Evolutionary conservation across 2,113 vertebrate species (phyloP).

Genomic region (Microcebus griseorufus): DNA sequence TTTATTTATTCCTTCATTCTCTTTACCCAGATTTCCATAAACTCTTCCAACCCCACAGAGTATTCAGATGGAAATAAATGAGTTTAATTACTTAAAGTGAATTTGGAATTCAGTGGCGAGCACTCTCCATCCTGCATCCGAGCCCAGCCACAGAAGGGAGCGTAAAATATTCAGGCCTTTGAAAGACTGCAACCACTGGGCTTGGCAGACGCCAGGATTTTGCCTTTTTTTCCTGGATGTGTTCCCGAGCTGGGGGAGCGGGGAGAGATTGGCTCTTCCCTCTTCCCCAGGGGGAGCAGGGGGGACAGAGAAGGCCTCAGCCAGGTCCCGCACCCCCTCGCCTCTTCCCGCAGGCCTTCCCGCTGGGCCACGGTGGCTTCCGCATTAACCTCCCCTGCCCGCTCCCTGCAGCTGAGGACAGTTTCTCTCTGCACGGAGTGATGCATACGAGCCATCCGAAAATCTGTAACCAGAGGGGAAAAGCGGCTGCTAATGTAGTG

Average conservation of each 20-base stretch:
- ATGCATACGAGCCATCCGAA: not conserved
- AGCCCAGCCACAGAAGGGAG: slow-evolving; percentile 49
- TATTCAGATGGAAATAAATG: slow-evolving; percentile 79
- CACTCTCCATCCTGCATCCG: not conserved
- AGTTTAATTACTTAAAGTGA: slow-evolving; percentile 78
- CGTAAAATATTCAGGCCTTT: slow-evolving; percentile 64
- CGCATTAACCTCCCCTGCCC: not conserved
- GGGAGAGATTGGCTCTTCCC: not conserved
- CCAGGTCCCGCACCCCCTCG: not conserved
- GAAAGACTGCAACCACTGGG: slow-evolving; percentile 47
- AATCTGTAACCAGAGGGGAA: slow-evolving; percentile 18
- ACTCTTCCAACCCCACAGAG: slow-evolving; percentile 49
- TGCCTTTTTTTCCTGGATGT: not conserved
- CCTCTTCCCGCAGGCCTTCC: slow-evolving; percentile 7
- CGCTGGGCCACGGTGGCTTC: not conserved
- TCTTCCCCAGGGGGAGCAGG: not conserved
- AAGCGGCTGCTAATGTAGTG: not conserved
- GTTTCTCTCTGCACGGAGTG: not conserved
- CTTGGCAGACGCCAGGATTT: not conserved
- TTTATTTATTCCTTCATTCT: slow-evolving; percentile 56
- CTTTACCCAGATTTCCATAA: slow-evolving; percentile 64
- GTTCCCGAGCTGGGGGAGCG: not conserved
- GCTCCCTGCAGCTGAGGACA: not conserved
- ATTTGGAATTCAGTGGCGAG: slow-evolving; percentile 73
- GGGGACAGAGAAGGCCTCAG: not conserved